phyloP scores from a whole-genome alignment of 2,113 vertebrate genomes.

The Pteronura brasiliensis region DNA sequence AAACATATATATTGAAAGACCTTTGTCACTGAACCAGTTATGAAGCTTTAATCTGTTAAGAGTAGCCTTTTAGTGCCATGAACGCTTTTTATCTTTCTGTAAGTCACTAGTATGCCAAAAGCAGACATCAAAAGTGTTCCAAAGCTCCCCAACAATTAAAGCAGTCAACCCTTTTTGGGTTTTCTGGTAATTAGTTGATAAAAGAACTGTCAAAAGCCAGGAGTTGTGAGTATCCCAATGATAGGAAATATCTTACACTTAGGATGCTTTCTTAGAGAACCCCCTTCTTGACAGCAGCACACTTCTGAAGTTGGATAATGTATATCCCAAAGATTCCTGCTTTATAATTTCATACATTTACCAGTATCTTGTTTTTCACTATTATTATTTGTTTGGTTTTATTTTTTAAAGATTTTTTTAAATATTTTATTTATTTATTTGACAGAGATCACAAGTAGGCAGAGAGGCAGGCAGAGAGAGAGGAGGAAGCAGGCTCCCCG shows the following conservation, averaged over 20 bases:
- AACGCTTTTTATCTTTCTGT: conserved; percentile 55
- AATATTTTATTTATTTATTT: too few relatives aligned
- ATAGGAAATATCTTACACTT: neutral
- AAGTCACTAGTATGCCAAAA: conserved; percentile 33
- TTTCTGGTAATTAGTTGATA: conserved; percentile 18
- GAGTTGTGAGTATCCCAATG: neutral
- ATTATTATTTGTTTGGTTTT: neutral
- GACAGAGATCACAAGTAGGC: too few relatives aligned
- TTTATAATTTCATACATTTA: neutral
- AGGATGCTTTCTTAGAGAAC: neutral
- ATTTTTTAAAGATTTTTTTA: neutral
- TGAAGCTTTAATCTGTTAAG: conserved; percentile 52
- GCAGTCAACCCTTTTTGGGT: neutral
- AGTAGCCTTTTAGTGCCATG: conserved; percentile 24
- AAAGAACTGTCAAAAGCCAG: conserved; percentile 6
- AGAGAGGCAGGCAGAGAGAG: too few relatives aligned
- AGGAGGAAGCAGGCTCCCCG: too few relatives aligned
- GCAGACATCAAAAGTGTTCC: conserved; percentile 10
- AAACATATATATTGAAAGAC: conserved; percentile 41
- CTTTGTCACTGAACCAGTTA: conserved; percentile 50
- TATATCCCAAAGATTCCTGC: neutral
- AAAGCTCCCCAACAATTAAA: neutral
- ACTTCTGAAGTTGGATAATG: neutral
- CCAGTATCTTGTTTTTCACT: neutral
- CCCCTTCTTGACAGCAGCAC: rapidly evolving